Evolutionary conservation across 2,888 invertebrate genomes (phyloP).

Genomic region (Himalopsyche anomala): DNA sequence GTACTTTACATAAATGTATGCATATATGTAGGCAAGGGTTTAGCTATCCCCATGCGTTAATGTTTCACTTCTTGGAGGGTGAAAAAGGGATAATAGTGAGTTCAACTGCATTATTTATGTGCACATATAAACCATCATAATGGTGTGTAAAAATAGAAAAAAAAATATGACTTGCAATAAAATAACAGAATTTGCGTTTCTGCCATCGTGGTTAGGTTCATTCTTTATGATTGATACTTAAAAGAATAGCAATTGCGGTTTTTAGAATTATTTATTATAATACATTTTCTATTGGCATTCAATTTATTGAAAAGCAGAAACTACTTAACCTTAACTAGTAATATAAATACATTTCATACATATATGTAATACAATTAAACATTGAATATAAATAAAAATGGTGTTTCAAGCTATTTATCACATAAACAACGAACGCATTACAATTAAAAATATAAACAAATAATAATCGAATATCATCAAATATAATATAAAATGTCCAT

Average conservation of each 20-base stretch:
- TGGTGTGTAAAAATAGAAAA: neutral
- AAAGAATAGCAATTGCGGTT: neutral
- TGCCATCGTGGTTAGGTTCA: neutral
- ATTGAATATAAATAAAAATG: too few species aligned
- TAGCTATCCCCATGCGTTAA: neutral
- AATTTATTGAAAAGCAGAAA: too few species aligned
- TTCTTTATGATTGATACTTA: neutral
- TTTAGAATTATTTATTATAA: neutral
- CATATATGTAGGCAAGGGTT: neutral
- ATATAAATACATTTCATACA: too few species aligned
- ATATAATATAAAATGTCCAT: too few species aligned
- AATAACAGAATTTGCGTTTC: neutral
- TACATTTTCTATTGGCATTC: too few species aligned
- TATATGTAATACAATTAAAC: too few species aligned
- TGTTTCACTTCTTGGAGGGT: slow-evolving; percentile 38
- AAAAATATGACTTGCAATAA: neutral
- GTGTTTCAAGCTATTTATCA: too few species aligned
- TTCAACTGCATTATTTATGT: slow-evolving; percentile 40
- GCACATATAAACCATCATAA: neutral
- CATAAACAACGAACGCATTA: too few species aligned
- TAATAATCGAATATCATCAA: too few species aligned
- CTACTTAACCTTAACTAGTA: too few species aligned
- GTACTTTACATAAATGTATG: neutral
- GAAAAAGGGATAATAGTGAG: slow-evolving; percentile 35
- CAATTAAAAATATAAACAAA: too few species aligned